Conservation (phyloP, 2,888 invertebrate genomes). For the Aphodius sticticus region DNA sequence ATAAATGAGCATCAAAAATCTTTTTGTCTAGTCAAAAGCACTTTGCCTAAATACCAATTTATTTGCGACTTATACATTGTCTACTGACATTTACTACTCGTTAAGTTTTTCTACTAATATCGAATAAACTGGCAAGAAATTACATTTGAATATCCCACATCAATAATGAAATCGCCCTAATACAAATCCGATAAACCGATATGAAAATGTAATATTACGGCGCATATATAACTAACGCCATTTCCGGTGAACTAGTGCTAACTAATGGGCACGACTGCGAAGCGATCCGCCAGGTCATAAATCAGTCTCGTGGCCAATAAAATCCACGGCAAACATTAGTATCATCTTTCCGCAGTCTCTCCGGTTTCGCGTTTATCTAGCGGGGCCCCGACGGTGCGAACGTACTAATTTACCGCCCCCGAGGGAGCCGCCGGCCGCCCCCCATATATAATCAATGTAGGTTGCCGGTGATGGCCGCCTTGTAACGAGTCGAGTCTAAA, state of each 20-base stretch:
- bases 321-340: slow-evolving; percentile 38
- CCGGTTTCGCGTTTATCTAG: slow-evolving; percentile 27
- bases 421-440: slow-evolving; percentile 37
- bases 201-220: neutral
- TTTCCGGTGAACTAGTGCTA: neutral
- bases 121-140: too few species aligned
- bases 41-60: too few species aligned
- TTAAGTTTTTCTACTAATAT: too few species aligned
- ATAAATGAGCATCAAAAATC: too few species aligned
- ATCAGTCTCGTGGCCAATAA: slow-evolving; percentile 28
- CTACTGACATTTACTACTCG: too few species aligned
- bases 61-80: too few species aligned
- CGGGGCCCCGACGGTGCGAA: slow-evolving; percentile 34
- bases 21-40: too few species aligned
- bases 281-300: neutral
- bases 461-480: slow-evolving; percentile 52
- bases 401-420: slow-evolving; percentile 47
- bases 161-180: neutral
- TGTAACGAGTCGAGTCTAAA: slow-evolving; percentile 54
- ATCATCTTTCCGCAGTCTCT: slow-evolving; percentile 36
- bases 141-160: neutral
- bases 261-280: neutral
- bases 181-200: neutral
- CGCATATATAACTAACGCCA: slow-evolving; percentile 4
- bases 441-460: slow-evolving; percentile 50